These are phyloP conservation scores for Plecturocebus donacophilus DNA, from an alignment of 2,113 vertebrate species.

Conservation along the genomic window DNA sequence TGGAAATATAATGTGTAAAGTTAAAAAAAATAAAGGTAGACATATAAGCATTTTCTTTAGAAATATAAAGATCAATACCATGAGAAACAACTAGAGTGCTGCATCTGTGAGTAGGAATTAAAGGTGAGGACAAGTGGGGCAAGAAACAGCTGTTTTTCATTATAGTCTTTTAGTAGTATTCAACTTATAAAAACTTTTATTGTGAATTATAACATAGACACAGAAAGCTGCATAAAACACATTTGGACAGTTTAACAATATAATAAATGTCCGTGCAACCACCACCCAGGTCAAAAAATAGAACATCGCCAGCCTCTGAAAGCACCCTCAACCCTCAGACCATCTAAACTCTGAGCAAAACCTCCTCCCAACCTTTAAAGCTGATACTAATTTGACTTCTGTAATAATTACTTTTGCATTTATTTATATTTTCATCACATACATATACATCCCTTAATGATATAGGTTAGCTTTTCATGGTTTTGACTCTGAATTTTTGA, in stretches of 20 bases:
- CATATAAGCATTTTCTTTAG: not conserved
- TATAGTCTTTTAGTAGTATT: not conserved
- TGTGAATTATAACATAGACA: slow-evolving; percentile 40
- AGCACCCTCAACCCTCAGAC: fast-evolving
- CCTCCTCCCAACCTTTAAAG: fast-evolving
- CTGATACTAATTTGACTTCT: fast-evolving
- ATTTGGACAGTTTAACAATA: slow-evolving; percentile 39
- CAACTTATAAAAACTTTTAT: slow-evolving; percentile 7
- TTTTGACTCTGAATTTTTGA: not conserved
- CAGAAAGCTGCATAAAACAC: slow-evolving; percentile 15
- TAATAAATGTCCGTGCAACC: not conserved
- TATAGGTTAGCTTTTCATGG: not conserved
- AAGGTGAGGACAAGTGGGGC: not conserved
- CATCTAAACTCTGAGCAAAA: not conserved
- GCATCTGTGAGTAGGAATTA: not conserved
- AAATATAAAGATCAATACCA: not conserved
- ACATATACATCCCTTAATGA: not conserved
- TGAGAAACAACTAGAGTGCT: not conserved
- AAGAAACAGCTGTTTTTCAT: slow-evolving; percentile 12
- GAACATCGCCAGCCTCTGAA: not conserved
- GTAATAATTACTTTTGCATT: not conserved
- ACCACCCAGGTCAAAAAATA: not conserved
- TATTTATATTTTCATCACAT: not conserved
- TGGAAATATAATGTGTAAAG: not conserved
- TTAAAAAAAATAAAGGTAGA: not conserved